Base-by-base conservation (phyloP, 2,113 vertebrate genomes). In the Pycnonotus jocosus region DNA sequence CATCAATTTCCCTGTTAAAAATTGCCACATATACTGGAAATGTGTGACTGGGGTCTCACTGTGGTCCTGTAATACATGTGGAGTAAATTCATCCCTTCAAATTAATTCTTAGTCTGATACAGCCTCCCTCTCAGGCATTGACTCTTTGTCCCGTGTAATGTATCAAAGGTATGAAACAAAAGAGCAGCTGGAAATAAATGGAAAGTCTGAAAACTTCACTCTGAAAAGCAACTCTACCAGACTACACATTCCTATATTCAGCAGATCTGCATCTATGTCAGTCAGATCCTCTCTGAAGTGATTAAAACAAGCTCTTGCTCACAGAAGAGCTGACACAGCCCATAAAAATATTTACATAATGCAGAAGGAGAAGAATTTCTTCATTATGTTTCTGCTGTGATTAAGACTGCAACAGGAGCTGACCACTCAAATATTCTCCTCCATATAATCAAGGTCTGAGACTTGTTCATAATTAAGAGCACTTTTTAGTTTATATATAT, bases 271-370 rank as follows among this genome's bases (percentile, higher is more conserved):
- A 68, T 82, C 56, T 69, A 15, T 91, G 87, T 87, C 89, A 85
- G 40, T 81, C 70, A 87, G 72, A 84, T 60, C 47, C 53, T 84
- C 65, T 89, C 91, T 54, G 0, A 0, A 84, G 81, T 86, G 84
- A 65, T 79, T 88, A 80, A 80, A 92, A 82, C 62, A 86, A 73
- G 74, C 58, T 95, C 44, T 85, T 15, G 19, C 45, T 91, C 23
- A 10, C 74, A 88, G 69, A 85, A 91, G 70, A 91, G 89, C 89
- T 92, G 81, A 92, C 94, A 92, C 45, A 77, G 87, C 70, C 76
- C 50, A 80, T 71, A 86, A 85, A 82, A 76, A 66, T 1, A 91
- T 91, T 94, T 95, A 72, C 74, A 89, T 91, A 87, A 85, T 86
- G 74, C 70, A 90, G 81, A 27, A 82, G 60, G 28, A 87, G 81